Conservation (phyloP, 1,140 invertebrate genomes). For the Tribolium castaneum region DNA sequence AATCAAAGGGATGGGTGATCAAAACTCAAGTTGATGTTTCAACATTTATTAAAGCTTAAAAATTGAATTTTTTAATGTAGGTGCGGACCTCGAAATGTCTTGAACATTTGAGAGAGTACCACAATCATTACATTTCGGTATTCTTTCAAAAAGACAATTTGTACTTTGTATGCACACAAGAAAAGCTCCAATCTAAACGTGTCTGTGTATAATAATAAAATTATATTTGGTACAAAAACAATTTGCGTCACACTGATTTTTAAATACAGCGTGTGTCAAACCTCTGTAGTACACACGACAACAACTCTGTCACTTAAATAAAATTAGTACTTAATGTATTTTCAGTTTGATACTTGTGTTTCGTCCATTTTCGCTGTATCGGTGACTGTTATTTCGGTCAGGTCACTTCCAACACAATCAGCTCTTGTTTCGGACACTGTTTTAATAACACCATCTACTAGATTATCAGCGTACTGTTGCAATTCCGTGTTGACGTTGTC, state of each 20-base stretch:
- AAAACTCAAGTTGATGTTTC: not conserved
- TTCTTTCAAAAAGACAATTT: not conserved
- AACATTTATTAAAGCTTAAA: conserved; percentile 33
- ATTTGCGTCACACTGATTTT: not conserved
- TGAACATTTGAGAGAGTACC: too few species aligned
- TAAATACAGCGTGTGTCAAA: not conserved
- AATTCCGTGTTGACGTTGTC: conserved; percentile 56
- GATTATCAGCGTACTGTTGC: conserved; percentile 58
- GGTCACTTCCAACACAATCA: conserved; percentile 47
- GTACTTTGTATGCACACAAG: conserved; percentile 20
- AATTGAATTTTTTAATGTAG: conserved; percentile 3
- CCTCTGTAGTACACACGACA: too few species aligned
- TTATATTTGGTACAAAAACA: conserved; percentile 4
- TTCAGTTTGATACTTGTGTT: not conserved
- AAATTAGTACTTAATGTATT: conserved; percentile 6
- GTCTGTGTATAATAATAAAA: not conserved
- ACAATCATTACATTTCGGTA: not conserved
- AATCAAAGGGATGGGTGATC: too few species aligned
- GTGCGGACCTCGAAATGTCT: not conserved
- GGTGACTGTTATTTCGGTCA: conserved; percentile 53
- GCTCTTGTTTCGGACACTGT: conserved; percentile 59
- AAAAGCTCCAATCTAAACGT: not conserved
- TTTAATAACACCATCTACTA: conserved; percentile 62
- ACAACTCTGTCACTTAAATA: not conserved
- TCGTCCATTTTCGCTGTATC: conserved; percentile 44